A percentile compares a stretch with the other conserved stretches of the same genome.
phyloP scores from a whole-genome alignment of 1,140 invertebrate species.

The Tachypleus tridentatus region DNA sequence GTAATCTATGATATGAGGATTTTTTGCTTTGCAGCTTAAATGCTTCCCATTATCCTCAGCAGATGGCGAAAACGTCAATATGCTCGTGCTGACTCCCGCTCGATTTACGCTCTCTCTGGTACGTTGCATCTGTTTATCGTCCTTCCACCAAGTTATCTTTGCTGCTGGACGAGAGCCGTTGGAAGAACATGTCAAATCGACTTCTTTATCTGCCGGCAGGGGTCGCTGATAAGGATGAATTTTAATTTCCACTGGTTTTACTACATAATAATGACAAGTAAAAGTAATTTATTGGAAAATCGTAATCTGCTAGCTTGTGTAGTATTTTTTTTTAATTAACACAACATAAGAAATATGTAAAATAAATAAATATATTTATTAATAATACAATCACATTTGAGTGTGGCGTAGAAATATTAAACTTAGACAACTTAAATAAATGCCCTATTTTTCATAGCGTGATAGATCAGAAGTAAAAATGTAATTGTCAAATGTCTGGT shows the following conservation, averaged over 20 bases:
- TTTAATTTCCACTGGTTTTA: constrained; percentile 63
- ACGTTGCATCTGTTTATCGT: constrained; percentile 42
- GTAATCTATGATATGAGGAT: constrained; percentile 55
- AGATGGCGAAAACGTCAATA: constrained; percentile 56
- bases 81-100: constrained; percentile 58
- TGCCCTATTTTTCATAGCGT: no score
- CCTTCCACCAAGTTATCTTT: constrained; percentile 67
- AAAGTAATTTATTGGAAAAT: not conserved
- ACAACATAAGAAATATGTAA: no score
- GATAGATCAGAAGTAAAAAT: no score
- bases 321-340: no score
- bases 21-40: constrained; percentile 61
- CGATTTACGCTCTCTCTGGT: constrained; percentile 3
- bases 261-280: constrained; percentile 41
- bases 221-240: constrained; percentile 63
- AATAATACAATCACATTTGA: no score
- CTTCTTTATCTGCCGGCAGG: constrained; percentile 61
- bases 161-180: constrained; percentile 72
- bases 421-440: no score
- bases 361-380: no score
- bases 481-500: no score
- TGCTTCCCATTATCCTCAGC: constrained; percentile 68
- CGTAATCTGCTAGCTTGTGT: no score
- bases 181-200: constrained; percentile 70
- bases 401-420: no score